Conservation (phyloP, 2,113 vertebrate genomes). For the Erythrocercus mccallii region DNA sequence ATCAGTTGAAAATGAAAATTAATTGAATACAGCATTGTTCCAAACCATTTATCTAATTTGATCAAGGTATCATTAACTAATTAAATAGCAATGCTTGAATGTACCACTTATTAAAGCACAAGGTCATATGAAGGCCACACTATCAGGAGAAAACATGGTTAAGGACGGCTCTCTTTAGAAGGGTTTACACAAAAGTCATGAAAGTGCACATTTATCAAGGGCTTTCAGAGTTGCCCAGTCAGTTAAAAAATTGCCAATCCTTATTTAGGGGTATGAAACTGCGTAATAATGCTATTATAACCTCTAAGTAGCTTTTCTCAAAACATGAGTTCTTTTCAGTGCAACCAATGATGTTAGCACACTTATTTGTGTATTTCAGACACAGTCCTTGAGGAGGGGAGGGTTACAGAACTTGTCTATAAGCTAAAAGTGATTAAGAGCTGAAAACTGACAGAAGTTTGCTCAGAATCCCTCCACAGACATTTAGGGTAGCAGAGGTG, state of each 20-base stretch:
- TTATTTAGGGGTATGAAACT: neutral
- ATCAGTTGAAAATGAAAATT: constrained; percentile 40
- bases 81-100: neutral
- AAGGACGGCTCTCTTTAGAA: neutral
- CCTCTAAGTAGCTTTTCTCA: neutral
- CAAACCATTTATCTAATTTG: constrained; percentile 42
- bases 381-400: neutral
- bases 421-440: neutral
- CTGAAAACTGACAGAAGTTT: neutral
- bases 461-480: neutral
- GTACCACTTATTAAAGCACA: neutral
- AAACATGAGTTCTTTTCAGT: neutral
- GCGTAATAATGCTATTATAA: neutral
- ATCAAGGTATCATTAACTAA: constrained; percentile 47
- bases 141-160: neutral
- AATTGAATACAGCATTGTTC: constrained; percentile 25
- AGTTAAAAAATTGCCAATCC: neutral
- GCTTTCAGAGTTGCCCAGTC: neutral
- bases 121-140: neutral
- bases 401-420: neutral
- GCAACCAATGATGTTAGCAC: neutral
- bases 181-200: neutral
- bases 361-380: neutral
- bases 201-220: neutral
- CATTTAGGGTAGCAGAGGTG: neutral